These are phyloP conservation scores for Arenicola marina DNA, from an alignment of 2,888 invertebrate genomes.

Conservation along the genomic window DNA sequence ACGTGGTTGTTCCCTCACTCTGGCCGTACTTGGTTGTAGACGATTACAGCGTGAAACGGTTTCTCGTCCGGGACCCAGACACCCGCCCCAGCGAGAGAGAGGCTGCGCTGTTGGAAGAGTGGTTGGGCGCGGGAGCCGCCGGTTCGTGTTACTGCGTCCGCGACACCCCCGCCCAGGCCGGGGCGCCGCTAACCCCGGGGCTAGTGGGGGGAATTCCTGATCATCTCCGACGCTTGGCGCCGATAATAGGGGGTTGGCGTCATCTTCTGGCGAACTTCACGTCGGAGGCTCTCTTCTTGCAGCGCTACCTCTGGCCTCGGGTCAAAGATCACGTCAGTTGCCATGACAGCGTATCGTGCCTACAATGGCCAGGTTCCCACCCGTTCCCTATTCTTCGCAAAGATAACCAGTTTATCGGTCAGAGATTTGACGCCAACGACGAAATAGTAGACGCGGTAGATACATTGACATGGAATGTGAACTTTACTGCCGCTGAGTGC, in stretches of 20 bases:
- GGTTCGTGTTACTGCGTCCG: slow-evolving; percentile 32
- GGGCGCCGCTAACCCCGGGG: slow-evolving; percentile 14
- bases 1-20: slow-evolving; percentile 21
- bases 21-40: slow-evolving; percentile 33
- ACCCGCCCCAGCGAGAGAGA: slow-evolving; percentile 33
- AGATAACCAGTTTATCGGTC: slow-evolving; percentile 33
- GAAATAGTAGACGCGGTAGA: slow-evolving; percentile 18
- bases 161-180: slow-evolving; percentile 32
- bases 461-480: slow-evolving; percentile 16
- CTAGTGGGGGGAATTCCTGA: slow-evolving; percentile 31
- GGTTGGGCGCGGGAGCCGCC: slow-evolving; percentile 19
- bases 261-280: slow-evolving; percentile 19
- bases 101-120: slow-evolving; percentile 25
- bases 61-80: slow-evolving; percentile 29
- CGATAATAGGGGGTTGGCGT: slow-evolving; percentile 10
- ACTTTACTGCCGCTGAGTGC: slow-evolving; percentile 26
- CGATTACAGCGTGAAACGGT: slow-evolving; percentile 28
- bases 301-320: slow-evolving; percentile 26
- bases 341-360: slow-evolving; percentile 37
- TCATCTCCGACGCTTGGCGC: not conserved
- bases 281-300: slow-evolving; percentile 20
- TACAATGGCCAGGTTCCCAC: slow-evolving; percentile 16
- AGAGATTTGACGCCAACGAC: slow-evolving; percentile 35
- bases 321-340: slow-evolving; percentile 23
- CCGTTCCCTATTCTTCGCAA: slow-evolving; percentile 31